A percentile compares a stretch with the other conserved stretches of the same genome.
Conservation (phyloP, 2,113 vertebrate genomes). For the Piprites chloris region DNA sequence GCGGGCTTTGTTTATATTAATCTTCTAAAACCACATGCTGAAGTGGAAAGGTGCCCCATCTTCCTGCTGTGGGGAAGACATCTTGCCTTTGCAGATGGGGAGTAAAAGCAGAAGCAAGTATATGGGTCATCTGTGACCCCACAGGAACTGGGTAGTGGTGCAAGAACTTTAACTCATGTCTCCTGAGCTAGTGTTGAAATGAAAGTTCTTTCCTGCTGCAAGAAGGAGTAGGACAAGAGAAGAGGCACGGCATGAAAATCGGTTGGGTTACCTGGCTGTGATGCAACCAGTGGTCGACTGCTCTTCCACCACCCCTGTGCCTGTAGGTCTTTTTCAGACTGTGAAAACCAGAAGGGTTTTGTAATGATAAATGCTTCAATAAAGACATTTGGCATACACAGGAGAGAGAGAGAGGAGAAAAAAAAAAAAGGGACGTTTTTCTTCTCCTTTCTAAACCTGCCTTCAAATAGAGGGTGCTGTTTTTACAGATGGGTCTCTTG, state of each 20-base stretch:
- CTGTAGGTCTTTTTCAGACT: neutral
- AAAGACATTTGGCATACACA: neutral
- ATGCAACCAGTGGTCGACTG: neutral
- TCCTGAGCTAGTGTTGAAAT: neutral
- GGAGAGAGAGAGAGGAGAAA: neutral
- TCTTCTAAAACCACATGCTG: neutral
- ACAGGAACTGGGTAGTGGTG: neutral
- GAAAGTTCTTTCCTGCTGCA: neutral
- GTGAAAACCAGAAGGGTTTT: neutral
- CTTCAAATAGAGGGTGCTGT: neutral
- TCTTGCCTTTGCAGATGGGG: neutral
- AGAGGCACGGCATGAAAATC: neutral
- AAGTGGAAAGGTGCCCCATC: neutral
- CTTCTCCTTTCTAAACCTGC: neutral
- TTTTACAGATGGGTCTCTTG: neutral
- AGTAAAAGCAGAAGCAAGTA: neutral
- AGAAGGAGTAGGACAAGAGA: neutral
- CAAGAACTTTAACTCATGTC: neutral
- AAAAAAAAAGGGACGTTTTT: fast-evolving
- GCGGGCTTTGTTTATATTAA: fast-evolving
- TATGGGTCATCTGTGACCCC: neutral
- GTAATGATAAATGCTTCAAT: neutral
- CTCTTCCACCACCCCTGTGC: neutral
- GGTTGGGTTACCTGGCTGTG: neutral
- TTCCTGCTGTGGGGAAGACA: neutral